These are phyloP conservation scores for Zaprionus obscuricornis DNA, from an alignment of 2,888 invertebrate genomes.

Conservation along the genomic window DNA sequence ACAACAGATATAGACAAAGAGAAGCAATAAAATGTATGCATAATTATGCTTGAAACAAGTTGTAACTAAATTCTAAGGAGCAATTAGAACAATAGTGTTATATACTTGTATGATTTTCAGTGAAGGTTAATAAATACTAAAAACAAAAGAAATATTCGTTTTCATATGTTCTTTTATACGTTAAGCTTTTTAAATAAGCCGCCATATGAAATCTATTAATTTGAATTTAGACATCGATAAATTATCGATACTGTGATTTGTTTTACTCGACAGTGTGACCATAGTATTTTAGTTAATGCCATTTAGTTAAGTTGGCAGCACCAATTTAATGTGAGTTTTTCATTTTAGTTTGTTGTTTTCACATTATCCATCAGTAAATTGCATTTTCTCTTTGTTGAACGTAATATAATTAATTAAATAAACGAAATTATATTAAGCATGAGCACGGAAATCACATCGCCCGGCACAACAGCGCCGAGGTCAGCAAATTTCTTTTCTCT, in stretches of 20 bases:
- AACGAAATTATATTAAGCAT: too few species aligned
- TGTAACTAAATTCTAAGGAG: constrained; percentile 61
- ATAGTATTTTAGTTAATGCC: neutral
- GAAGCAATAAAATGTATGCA: constrained; percentile 59
- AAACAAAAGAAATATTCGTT: too few species aligned
- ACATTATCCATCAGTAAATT: neutral
- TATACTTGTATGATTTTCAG: constrained; percentile 59
- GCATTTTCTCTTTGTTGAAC: neutral
- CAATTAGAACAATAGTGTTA: constrained; percentile 65
- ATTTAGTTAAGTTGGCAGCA: constrained; percentile 29
- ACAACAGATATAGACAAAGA: constrained; percentile 53
- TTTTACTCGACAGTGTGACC: constrained; percentile 25
- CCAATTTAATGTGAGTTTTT: neutral
- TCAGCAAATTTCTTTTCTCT: constrained; percentile 53
- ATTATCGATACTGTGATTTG: too few species aligned
- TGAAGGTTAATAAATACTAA: constrained; percentile 66
- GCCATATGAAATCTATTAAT: too few species aligned
- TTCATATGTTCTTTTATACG: too few species aligned
- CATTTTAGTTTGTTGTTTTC: constrained; percentile 21
- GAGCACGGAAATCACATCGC: constrained; percentile 34
- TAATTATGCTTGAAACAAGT: constrained; percentile 62
- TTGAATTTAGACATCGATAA: too few species aligned
- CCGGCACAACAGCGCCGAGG: constrained; percentile 8
- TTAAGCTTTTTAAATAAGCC: too few species aligned
- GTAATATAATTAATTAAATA: neutral